phyloP scores from a whole-genome alignment of 2,797 vertebrate genomes.

The Mareca strepera region DNA sequence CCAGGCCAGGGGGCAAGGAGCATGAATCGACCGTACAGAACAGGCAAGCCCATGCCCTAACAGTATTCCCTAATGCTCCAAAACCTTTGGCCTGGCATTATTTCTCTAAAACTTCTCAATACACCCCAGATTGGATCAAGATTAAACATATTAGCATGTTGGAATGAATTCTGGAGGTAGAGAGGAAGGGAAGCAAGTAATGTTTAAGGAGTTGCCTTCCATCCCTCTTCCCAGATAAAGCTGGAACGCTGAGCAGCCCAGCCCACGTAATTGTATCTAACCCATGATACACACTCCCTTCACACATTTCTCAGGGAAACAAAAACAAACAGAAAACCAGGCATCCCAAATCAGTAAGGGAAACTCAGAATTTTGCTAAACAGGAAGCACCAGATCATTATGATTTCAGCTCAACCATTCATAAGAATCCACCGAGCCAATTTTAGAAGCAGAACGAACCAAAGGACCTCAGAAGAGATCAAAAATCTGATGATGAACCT shows the following conservation, averaged over 20 bases:
- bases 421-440: rapidly evolving
- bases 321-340: conserved; percentile 2
- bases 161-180: background rate
- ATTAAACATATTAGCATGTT: background rate
- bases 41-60: background rate
- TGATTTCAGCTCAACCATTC: background rate
- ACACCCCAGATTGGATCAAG: background rate
- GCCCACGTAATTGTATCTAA: conserved; percentile 3
- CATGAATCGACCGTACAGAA: rapidly evolving
- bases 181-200: conserved; percentile 12
- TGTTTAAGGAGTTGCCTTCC: conserved; percentile 55
- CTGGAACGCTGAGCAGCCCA: background rate
- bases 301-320: conserved; percentile 26
- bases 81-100: background rate
- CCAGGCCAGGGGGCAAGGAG: background rate
- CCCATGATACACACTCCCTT: background rate
- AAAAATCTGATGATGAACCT: background rate
- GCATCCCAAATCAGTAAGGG: background rate
- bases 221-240: conserved; percentile 34
- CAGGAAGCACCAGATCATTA: background rate
- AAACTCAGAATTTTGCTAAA: background rate
- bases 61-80: background rate
- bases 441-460: background rate
- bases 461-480: background rate
- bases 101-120: background rate